These are phyloP conservation scores for Hestina assimilis DNA, from an alignment of 1,140 invertebrate species.

Conservation along the genomic window DNA sequence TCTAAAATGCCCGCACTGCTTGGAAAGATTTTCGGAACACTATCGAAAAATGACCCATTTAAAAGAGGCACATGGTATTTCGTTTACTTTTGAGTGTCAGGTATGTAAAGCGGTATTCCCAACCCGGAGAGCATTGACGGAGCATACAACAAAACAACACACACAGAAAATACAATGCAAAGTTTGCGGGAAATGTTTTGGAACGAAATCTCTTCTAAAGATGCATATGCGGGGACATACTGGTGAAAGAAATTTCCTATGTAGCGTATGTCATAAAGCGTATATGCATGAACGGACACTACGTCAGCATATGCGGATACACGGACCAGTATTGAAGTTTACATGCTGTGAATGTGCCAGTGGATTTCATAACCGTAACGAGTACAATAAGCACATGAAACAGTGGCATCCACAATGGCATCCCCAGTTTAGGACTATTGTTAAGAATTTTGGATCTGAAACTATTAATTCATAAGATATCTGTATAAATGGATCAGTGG, in stretches of 20 bases:
- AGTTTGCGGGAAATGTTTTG: slow-evolving; percentile 75
- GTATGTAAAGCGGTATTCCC: slow-evolving; percentile 43
- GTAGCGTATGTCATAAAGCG: slow-evolving; percentile 77
- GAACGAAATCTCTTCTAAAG: slow-evolving; percentile 79
- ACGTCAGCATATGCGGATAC: slow-evolving; percentile 82
- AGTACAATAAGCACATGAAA: slow-evolving; percentile 46
- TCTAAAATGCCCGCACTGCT: slow-evolving; percentile 49
- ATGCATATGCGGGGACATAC: slow-evolving; percentile 86
- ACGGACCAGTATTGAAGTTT: slow-evolving; percentile 68
- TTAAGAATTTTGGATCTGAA: slow-evolving; percentile 43
- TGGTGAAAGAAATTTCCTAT: slow-evolving; percentile 80
- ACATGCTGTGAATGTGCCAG: slow-evolving; percentile 72
- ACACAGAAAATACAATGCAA: slow-evolving; percentile 74
- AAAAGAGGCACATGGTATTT: slow-evolving; percentile 50
- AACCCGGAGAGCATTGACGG: slow-evolving; percentile 46
- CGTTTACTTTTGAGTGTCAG: slow-evolving; percentile 51
- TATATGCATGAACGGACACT: slow-evolving; percentile 84
- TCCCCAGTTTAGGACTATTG: slow-evolving; percentile 56
- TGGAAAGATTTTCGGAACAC: slow-evolving; percentile 51
- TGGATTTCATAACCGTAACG: slow-evolving; percentile 62
- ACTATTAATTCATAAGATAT: slow-evolving; percentile 29
- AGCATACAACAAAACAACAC: slow-evolving; percentile 72
- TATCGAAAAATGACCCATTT: slow-evolving; percentile 54
- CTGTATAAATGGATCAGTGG: no score
- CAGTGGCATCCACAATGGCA: slow-evolving; percentile 60